Evolutionary conservation across 92 coral and sea anemone genomes (phyloP).

Genomic region (Porites rus): DNA sequence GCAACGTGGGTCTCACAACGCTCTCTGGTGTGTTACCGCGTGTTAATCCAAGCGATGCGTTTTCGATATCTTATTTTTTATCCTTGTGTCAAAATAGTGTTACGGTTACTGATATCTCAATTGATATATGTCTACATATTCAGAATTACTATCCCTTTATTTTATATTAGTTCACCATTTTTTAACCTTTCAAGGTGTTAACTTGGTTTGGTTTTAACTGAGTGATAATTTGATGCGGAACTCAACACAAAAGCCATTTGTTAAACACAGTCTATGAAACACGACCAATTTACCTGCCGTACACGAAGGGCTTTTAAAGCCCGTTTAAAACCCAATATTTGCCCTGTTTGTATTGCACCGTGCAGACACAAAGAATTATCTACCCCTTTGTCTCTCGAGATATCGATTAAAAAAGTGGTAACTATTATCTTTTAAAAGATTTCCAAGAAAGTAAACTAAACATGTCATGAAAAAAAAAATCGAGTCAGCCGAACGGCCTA

Average conservation of each 20-base stretch:
- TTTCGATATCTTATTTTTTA: neutral
- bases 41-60: conserved; percentile 9
- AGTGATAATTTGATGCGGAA: conserved; percentile 15
- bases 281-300: conserved; percentile 26
- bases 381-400: conserved; percentile 31
- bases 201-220: conserved; percentile 1
- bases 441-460: neutral
- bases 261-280: conserved; percentile 22
- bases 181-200: neutral
- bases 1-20: conserved; percentile 38
- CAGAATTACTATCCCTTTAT: neutral
- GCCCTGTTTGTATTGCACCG: conserved; percentile 35
- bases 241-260: conserved; percentile 24
- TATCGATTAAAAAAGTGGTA: conserved; percentile 25
- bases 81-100: neutral
- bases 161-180: neutral
- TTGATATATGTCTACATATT: neutral
- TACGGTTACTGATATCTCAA: neutral
- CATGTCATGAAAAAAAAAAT: neutral
- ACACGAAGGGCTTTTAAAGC: conserved; percentile 35
- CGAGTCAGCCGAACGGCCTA: neutral
- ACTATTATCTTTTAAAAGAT: conserved; percentile 10
- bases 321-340: conserved; percentile 32
- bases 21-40: conserved; percentile 23
- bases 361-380: conserved; percentile 34